Evolutionary conservation across 2,113 vertebrate genomes (phyloP).

Genomic region (Columba livia): DNA sequence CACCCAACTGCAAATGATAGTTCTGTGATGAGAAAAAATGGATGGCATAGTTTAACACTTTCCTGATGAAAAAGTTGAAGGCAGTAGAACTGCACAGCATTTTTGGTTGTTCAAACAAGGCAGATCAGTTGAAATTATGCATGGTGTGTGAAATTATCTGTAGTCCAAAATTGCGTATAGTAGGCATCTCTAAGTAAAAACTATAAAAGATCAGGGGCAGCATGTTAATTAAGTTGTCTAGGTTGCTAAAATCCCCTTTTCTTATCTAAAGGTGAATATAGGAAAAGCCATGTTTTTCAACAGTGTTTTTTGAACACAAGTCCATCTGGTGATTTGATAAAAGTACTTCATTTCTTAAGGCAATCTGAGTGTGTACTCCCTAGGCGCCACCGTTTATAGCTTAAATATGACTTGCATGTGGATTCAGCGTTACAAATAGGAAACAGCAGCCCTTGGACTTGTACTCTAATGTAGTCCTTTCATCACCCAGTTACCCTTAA

Average conservation of each 20-base stretch:
- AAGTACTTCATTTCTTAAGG: conserved; percentile 91
- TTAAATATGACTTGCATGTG: conserved; percentile 94
- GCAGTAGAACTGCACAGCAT: not conserved
- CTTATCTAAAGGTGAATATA: not conserved
- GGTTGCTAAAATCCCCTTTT: not conserved
- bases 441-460: conserved; percentile 88
- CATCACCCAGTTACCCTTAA: conserved; percentile 93
- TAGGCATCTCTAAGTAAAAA: not conserved
- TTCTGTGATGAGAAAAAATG: not conserved
- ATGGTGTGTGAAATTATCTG: not conserved
- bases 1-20: not conserved
- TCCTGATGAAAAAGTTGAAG: not conserved
- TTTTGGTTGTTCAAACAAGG: not conserved
- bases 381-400: conserved; percentile 87
- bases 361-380: conserved; percentile 81
- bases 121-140: not conserved
- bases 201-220: not conserved
- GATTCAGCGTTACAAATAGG: conserved; percentile 88
- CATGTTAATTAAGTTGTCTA: not conserved
- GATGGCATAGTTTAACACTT: not conserved
- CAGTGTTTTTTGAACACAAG: conserved; percentile 68
- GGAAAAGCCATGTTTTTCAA: conserved; percentile 41
- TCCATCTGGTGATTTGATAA: conserved; percentile 94
- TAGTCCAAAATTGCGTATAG: not conserved
- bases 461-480: conserved; percentile 91